These are phyloP conservation scores for Tetraneura akinire DNA, from an alignment of 1,140 invertebrate genomes.

Conservation along the genomic window DNA sequence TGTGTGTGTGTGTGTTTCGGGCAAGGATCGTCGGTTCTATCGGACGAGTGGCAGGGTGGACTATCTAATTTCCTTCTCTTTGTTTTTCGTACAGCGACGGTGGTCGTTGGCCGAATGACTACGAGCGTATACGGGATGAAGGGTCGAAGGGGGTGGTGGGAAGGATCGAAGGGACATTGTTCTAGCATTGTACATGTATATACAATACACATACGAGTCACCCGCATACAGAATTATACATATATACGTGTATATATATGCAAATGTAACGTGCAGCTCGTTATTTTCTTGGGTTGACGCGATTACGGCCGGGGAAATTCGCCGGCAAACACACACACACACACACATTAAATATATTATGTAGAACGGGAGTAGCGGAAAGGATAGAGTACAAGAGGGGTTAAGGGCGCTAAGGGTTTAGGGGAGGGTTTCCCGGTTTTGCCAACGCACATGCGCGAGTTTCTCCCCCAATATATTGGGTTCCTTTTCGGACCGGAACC, in stretches of 20 bases:
- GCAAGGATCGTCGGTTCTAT: neutral
- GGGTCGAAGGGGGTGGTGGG: neutral
- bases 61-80: slow-evolving; percentile 51
- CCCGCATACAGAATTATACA: neutral
- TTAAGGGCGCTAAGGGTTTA: neutral
- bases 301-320: slow-evolving; percentile 45
- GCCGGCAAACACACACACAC: neutral
- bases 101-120: slow-evolving; percentile 20
- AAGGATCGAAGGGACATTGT: slow-evolving; percentile 48
- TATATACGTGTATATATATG: slow-evolving; percentile 8
- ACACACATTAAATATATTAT: neutral
- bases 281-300: slow-evolving; percentile 51
- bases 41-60: neutral
- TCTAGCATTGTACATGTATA: slow-evolving; percentile 43
- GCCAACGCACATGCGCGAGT: neutral
- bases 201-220: slow-evolving; percentile 19
- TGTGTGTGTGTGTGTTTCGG: neutral
- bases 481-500: slow-evolving; percentile 31
- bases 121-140: neutral
- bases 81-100: slow-evolving; percentile 43
- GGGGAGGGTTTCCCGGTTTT: slow-evolving; percentile 15
- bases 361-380: neutral
- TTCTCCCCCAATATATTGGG: neutral
- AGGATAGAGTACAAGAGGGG: neutral
- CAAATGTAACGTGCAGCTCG: slow-evolving; percentile 44